Evolutionary conservation across 2,797 vertebrate genomes (phyloP), one percentile per base, ranked within the genome.

Genomic region (Paratrypauchen microcephalus): DNA sequence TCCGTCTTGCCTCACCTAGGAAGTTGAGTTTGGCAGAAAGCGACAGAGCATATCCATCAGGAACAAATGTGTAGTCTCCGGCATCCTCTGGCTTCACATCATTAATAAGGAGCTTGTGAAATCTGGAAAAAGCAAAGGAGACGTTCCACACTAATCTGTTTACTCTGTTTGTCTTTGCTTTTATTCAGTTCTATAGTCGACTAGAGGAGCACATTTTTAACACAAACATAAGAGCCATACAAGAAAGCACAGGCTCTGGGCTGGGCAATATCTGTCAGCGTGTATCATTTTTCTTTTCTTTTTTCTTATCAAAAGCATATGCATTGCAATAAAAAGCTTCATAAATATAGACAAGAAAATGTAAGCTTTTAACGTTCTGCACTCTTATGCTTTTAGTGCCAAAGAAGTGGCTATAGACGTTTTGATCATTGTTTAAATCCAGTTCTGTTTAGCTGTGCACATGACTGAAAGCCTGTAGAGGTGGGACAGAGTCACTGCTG

Each of bases 1-100:
- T 80, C 11, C 26, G 61, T 76, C n/a, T 70, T 61, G 41, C 78
- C 91, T 93, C 75, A 97, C 96, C 96, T 83, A 97, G 81, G 88
- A 98, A 97, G 93, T 96, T 96, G 79, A 98, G 96, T 84, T 97
- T 97, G 81, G 96, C 96, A 0, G 96, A 97, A 45, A 97, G 90
- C 0, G 94, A 96, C 72, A 97, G 84, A n/a, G 96, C 96, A 0
- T 94, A 95, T 73, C 96, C 96, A 0, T 98, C 94, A 0, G 96
- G 96, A 67, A 98, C 36, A 63, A 98, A 98, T 0, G 93, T 95
- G 83, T 98, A 98, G 80, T 97, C 96, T 36, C 94, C 96, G 24
- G 96, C 96, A 59, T 98, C 96, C 65, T 93, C 92, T 0, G 95
- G 94, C 64, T 89, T 94, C 74, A 98, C 95, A 0, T 95, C 73